Base-by-base conservation (phyloP, 2,113 vertebrate genomes). In the Mesembrinibis cayennensis region DNA sequence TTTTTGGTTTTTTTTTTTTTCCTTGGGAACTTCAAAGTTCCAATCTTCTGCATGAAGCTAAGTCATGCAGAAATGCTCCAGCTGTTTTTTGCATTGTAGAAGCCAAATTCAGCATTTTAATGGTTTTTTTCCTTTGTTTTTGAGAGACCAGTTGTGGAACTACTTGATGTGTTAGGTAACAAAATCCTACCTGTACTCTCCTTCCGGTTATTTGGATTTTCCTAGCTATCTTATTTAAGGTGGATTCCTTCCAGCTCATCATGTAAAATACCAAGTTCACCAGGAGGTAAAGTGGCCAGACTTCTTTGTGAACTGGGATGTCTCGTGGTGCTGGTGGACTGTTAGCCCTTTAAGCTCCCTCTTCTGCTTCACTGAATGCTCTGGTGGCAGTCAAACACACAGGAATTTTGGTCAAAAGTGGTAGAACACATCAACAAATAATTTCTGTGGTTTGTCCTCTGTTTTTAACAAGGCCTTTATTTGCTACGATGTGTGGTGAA, bases 1-100 rank as follows among this genome's bases (percentile, higher is more conserved):
- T 55, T 89, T 92, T 50, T 50, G 84, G n/a, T n/a, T 71, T 90
- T 72, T 80, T 17, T 40, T 40, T 63, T 82, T 97, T 83, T 97
- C 38, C 66, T 93, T 86, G n/a, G 32, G 91, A 97, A 94, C 83
- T 97, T 97, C 95, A 93, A 97, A 96, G 97, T 97, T 97, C 95
- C 96, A 95, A 85, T 95, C 97, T 97, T 89, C 91, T 98, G 70
- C 96, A 95, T 97, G 96, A 95, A 96, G 95, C 49, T 90, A 96
- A 97, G 90, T 98, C 96, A 96, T 96, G 93, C 97, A 98, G 97
- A 98, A 98, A 97, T 92, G 80, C 42, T 96, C 97, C 97, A 98
- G 97, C 97, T 98, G 97, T 96, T 97, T 90, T 58, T 93, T 89
- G 95, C 84, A 85, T 79, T 94, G 74, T 88, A 81, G 85, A 94